Percentiles rank a stretch among this genome's conserved stretches.
Evolutionary conservation across 2,888 invertebrate genomes (phyloP).

Genomic region (Agrilus mali): DNA sequence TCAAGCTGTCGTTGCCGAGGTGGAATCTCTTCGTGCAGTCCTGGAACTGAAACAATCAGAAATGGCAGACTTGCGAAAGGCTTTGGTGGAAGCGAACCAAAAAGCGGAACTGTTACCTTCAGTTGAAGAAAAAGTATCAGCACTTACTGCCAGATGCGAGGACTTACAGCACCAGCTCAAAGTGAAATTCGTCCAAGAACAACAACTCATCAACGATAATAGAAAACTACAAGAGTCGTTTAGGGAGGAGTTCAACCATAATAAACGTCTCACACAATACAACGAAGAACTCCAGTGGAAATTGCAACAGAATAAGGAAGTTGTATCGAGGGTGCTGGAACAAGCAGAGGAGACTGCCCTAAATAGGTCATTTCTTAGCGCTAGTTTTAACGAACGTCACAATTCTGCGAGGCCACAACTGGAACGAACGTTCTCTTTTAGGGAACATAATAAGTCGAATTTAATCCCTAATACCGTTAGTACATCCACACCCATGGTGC

Average conservation of each 20-base stretch:
- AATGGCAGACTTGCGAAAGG: slow-evolving; percentile 61
- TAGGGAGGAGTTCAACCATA: slow-evolving; percentile 65
- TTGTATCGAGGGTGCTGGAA: slow-evolving; percentile 37
- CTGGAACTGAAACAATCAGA: slow-evolving; percentile 81
- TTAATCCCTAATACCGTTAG: slow-evolving; percentile 13
- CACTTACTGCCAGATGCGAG: slow-evolving; percentile 72
- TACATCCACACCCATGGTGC: slow-evolving; percentile 12
- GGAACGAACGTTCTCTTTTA: slow-evolving; percentile 26
- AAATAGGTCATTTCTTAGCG: slow-evolving; percentile 24
- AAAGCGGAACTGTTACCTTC: slow-evolving; percentile 64
- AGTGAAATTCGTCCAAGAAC: slow-evolving; percentile 59
- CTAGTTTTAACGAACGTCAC: slow-evolving; percentile 26
- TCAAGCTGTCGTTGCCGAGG: slow-evolving; percentile 34
- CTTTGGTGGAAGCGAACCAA: slow-evolving; percentile 53
- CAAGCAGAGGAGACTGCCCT: slow-evolving; percentile 22
- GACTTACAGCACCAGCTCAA: slow-evolving; percentile 68
- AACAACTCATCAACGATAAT: slow-evolving; percentile 54
- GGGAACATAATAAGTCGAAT: slow-evolving; percentile 20
- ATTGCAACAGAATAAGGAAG: slow-evolving; percentile 69
- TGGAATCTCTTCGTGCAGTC: slow-evolving; percentile 75
- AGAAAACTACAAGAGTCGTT: slow-evolving; percentile 59
- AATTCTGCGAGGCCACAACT: slow-evolving; percentile 14
- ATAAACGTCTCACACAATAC: slow-evolving; percentile 62
- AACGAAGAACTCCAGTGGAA: slow-evolving; percentile 86
- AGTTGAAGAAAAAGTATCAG: slow-evolving; percentile 60